These are phyloP conservation scores for Caenorhabditis brenneri DNA, from an alignment of 1,140 invertebrate species.

Conservation along the genomic window DNA sequence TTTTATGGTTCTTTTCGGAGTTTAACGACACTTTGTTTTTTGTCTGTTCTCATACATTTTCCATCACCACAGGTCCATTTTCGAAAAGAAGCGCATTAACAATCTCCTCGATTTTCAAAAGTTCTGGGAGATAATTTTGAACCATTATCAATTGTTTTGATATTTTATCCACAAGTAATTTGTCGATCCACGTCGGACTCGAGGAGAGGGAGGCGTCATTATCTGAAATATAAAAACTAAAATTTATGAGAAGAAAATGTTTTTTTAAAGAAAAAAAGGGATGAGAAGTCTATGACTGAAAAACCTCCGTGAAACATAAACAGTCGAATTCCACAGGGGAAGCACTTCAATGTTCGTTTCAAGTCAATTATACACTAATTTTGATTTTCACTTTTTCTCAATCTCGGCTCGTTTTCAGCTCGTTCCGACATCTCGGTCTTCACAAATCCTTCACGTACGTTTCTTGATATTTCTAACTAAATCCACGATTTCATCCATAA, in stretches of 20 bases:
- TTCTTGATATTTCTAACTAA: not conserved
- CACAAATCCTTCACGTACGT: not conserved
- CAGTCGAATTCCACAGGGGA: too few relatives aligned
- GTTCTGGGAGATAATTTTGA: not conserved
- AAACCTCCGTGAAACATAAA: too few relatives aligned
- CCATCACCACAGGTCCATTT: not conserved
- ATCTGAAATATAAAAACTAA: not conserved
- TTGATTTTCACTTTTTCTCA: too few relatives aligned
- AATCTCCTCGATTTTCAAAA: not conserved
- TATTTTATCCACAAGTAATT: not conserved
- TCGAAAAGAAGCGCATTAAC: not conserved
- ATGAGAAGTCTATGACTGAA: too few relatives aligned
- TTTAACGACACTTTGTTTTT: too few relatives aligned
- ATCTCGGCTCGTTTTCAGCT: not conserved
- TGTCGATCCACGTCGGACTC: slow-evolving; percentile 9
- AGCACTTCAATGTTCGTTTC: too few relatives aligned
- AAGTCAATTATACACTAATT: too few relatives aligned
- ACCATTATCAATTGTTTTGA: not conserved
- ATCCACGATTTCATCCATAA: slow-evolving; percentile 18
- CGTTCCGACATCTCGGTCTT: not conserved
- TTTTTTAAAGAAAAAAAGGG: too few relatives aligned
- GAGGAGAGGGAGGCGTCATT: not conserved
- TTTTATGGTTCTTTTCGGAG: too few relatives aligned
- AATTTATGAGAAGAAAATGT: not conserved
- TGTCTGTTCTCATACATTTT: not conserved